phyloP scores from a whole-genome alignment of 2,888 invertebrate genomes.

The Cinara cedri region DNA sequence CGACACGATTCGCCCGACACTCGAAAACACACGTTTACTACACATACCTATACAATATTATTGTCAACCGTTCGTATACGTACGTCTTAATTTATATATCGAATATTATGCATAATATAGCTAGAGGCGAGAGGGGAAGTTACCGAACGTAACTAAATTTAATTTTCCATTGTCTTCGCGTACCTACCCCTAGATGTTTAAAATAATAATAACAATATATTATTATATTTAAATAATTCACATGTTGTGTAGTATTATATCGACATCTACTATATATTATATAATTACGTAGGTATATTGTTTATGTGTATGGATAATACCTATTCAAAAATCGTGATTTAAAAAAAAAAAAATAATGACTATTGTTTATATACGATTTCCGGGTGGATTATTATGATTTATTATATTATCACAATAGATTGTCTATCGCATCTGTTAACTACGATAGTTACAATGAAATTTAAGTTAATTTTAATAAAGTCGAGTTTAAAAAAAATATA shows the following conservation, averaged over 20 bases:
- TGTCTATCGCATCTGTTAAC: too few species aligned
- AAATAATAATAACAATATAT: not conserved
- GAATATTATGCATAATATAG: too few species aligned
- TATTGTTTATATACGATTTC: constrained; percentile 5
- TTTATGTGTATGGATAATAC: too few species aligned
- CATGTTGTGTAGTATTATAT: not conserved
- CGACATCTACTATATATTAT: too few species aligned
- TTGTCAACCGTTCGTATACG: not conserved
- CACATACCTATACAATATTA: not conserved
- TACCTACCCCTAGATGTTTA: not conserved
- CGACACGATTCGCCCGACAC: not conserved
- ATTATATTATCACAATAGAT: too few species aligned
- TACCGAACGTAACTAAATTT: not conserved
- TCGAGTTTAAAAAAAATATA: too few species aligned
- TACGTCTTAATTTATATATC: too few species aligned
- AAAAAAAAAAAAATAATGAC: not conserved
- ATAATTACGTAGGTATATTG: too few species aligned
- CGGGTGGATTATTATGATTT: not conserved
- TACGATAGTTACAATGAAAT: too few species aligned
- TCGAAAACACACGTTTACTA: not conserved
- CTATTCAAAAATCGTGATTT: not conserved
- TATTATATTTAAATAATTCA: not conserved
- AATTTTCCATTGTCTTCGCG: constrained; percentile 15
- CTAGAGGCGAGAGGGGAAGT: too few species aligned
- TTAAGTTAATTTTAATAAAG: too few species aligned